phyloP scores from a whole-genome alignment of 37 sponge, comb jelly and placozoan species.

The Spongilla lacustris region DNA sequence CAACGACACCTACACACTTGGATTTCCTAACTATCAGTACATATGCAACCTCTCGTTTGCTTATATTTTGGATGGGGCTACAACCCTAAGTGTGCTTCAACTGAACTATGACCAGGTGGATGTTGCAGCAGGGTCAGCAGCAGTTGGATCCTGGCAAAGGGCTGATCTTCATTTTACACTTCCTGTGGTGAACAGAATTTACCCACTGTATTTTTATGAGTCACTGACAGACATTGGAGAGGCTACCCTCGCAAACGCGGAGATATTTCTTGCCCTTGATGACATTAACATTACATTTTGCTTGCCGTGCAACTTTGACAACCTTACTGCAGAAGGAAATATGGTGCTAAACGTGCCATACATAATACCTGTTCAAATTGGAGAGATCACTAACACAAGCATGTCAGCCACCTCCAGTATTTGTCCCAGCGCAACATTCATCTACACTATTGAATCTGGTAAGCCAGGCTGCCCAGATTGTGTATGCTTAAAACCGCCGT shows the following conservation, averaged over 20 bases:
- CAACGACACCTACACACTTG: neutral
- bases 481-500: neutral
- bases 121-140: neutral
- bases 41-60: conserved; percentile 40
- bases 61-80: neutral
- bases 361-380: conserved; percentile 5
- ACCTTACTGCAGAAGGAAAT: conserved; percentile 25
- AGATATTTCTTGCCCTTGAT: conserved; percentile 40
- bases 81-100: neutral
- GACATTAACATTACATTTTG: conserved; percentile 47
- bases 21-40: conserved; percentile 43
- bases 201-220: neutral
- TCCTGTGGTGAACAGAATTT: neutral
- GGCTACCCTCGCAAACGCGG: neutral
- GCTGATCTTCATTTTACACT: neutral
- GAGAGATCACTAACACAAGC: neutral
- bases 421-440: conserved; percentile 46
- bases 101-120: neutral
- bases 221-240: conserved; percentile 33
- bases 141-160: neutral
- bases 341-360: conserved; percentile 5
- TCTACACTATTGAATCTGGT: conserved; percentile 53
- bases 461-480: neutral
- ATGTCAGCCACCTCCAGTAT: conserved; percentile 35
- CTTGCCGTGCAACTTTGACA: conserved; percentile 67